A percentile compares a stretch with the other conserved stretches of the same genome.
Evolutionary conservation across 2,113 vertebrate genomes (phyloP).

Genomic region (Globicephala melas): DNA sequence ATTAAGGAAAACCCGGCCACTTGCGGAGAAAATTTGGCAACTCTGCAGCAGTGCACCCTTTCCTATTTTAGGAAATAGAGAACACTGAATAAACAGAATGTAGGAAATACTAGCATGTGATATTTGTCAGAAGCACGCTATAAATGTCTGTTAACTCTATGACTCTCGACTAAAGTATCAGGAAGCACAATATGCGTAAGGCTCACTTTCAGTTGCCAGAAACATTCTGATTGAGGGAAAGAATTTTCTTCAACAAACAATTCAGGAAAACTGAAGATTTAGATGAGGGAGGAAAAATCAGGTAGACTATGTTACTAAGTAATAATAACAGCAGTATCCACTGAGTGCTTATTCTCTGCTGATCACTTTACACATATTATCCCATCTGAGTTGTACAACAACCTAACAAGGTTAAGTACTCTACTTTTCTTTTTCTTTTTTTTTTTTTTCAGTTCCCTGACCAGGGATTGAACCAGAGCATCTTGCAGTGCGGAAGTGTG

Average conservation of each 20-base stretch:
- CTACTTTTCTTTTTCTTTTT: neutral
- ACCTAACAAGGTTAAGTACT: neutral
- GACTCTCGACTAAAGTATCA: neutral
- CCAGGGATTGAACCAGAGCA: too few relatives aligned
- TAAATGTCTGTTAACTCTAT: neutral
- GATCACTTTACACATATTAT: neutral
- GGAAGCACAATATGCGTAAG: neutral
- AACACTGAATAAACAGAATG: neutral
- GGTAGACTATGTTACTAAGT: neutral
- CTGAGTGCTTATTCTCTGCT: neutral
- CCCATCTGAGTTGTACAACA: neutral
- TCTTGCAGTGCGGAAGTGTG: too few relatives aligned
- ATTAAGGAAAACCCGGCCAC: neutral
- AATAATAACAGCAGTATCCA: neutral
- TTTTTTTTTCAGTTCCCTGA: too few relatives aligned
- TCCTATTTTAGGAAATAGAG: constrained; percentile 35
- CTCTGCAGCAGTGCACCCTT: neutral
- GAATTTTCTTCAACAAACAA: constrained; percentile 7
- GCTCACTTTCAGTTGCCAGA: constrained; percentile 1
- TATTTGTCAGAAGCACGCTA: constrained; percentile 4
- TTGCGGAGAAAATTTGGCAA: neutral
- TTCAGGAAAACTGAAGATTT: neutral
- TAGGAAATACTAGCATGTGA: neutral
- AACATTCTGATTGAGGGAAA: neutral
- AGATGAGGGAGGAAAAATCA: neutral